Conservation (phyloP, 2,888 invertebrate genomes). For the Aelia acuminata region DNA sequence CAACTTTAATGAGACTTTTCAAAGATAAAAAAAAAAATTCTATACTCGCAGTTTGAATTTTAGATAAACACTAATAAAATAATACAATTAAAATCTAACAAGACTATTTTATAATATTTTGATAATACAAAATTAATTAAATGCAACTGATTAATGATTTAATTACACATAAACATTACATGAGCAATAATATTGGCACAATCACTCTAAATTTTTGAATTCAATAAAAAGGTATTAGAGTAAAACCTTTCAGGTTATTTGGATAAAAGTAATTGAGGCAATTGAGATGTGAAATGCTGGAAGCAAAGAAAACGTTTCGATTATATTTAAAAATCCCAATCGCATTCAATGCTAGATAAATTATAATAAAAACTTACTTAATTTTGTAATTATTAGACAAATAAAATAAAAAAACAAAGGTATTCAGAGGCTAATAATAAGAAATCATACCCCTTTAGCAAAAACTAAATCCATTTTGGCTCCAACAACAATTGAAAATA, state of each 20-base stretch:
- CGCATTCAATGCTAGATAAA: no score
- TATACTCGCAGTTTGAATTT: neutral
- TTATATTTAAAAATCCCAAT: no score
- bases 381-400: neutral
- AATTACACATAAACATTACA: neutral
- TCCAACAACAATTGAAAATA: neutral
- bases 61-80: neutral
- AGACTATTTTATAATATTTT: conserved; percentile 32
- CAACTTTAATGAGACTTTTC: neutral
- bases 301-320: neutral
- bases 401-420: neutral
- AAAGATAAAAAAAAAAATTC: neutral
- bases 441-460: neutral
- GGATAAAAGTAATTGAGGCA: neutral
- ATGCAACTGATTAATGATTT: neutral
- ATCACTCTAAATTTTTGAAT: conserved; percentile 28
- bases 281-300: neutral
- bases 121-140: neutral
- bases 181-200: conserved; percentile 58
- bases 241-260: conserved; percentile 6
- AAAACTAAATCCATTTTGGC: neutral
- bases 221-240: conserved; percentile 33
- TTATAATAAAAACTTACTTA: neutral
- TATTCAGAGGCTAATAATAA: neutral
- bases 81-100: conserved; percentile 26